A percentile compares a stretch with the other conserved stretches of the same genome.
Conservation (phyloP, 1,140 invertebrate species). For the Drosophila sproati region DNA sequence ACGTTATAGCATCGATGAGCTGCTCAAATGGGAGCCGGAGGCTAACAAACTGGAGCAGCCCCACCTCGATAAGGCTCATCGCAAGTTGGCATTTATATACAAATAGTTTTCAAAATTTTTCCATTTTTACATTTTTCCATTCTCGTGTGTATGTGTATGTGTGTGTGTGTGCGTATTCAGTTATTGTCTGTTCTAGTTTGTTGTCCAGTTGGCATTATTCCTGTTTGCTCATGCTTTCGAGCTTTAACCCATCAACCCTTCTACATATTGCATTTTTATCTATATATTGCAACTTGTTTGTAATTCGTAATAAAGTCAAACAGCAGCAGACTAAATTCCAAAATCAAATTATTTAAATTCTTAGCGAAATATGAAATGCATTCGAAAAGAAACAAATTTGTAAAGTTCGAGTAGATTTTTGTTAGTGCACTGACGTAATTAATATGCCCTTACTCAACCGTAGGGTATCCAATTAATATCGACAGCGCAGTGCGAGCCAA, state of each 20-base stretch:
- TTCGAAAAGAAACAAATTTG: too few relatives aligned
- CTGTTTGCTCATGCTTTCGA: too few relatives aligned
- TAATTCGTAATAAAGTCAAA: not conserved
- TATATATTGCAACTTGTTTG: not conserved
- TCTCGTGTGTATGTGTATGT: not conserved
- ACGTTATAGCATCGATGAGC: constrained; percentile 54
- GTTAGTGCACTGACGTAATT: too few relatives aligned
- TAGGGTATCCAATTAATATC: too few relatives aligned
- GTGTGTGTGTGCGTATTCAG: constrained; percentile 9
- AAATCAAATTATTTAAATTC: too few relatives aligned
- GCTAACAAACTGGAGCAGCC: constrained; percentile 41
- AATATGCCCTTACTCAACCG: too few relatives aligned
- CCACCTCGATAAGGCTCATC: not conserved
- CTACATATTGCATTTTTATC: too few relatives aligned
- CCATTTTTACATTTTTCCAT: too few relatives aligned
- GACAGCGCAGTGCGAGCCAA: too few relatives aligned
- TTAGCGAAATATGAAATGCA: too few relatives aligned
- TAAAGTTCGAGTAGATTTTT: too few relatives aligned
- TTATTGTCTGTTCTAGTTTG: not conserved
- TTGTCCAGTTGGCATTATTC: not conserved
- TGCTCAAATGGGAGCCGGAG: constrained; percentile 53
- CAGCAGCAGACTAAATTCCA: not conserved
- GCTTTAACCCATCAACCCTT: too few relatives aligned
- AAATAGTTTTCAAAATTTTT: constrained; percentile 4
- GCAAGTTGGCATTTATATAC: constrained; percentile 34